These are phyloP conservation scores for Saimiri boliviensis DNA, from an alignment of 2,113 vertebrate species.

Conservation along the genomic window DNA sequence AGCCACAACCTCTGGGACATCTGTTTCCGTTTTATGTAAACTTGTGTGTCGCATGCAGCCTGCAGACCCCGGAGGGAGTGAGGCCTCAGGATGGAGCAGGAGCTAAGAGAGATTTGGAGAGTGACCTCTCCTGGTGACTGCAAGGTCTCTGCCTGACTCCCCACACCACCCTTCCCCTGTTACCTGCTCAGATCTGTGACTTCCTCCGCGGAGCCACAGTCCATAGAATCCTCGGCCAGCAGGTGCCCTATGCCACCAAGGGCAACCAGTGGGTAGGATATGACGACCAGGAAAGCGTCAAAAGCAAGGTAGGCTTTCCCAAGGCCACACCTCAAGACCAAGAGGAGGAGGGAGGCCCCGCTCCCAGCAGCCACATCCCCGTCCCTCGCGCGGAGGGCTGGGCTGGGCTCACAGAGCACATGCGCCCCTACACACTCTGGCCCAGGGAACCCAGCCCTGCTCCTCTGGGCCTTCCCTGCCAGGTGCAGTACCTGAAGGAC, in stretches of 20 bases:
- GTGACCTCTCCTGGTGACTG: not conserved
- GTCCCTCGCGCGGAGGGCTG: no score
- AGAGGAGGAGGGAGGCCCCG: not conserved
- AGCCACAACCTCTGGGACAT: not conserved
- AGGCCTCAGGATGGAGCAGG: not conserved
- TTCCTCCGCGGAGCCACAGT: conserved; percentile 75
- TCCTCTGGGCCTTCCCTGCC: not conserved
- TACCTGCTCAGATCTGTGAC: conserved; percentile 82
- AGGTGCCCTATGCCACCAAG: conserved; percentile 88
- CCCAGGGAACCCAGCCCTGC: not conserved
- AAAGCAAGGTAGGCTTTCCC: conserved; percentile 84
- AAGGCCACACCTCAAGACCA: not conserved
- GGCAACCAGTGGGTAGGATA: conserved; percentile 89
- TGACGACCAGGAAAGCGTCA: conserved; percentile 84
- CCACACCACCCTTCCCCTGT: not conserved
- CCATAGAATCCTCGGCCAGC: conserved; percentile 84
- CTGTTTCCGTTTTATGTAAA: not conserved
- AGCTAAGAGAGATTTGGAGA: not conserved
- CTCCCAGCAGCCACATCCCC: not conserved
- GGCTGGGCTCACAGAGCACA: not conserved
- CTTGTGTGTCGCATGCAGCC: not conserved
- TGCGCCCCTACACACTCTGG: not conserved
- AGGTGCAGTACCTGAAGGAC: conserved; percentile 86
- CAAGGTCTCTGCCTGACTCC: not conserved
- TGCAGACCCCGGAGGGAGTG: not conserved